Base-by-base conservation (phyloP, 2,113 vertebrate species). In the Phoxinus phoxinus region DNA sequence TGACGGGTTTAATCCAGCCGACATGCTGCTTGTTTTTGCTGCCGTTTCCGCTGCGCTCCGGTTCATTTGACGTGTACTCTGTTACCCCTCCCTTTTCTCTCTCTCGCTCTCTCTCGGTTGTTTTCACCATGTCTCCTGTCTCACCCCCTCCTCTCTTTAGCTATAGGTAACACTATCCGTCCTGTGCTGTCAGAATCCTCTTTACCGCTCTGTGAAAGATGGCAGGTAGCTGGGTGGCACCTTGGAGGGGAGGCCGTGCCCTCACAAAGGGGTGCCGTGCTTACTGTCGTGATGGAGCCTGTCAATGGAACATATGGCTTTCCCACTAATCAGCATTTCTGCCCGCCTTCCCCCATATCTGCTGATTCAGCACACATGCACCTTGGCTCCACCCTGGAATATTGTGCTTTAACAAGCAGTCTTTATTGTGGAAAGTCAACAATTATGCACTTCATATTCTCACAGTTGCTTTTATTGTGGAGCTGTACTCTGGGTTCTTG, bases 261-360 rank as follows among this genome's bases (percentile, higher is more conserved):
- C 69, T 67, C 37, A 23, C 80, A 10, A 27, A 84, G 65, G 79
- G 59, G 65, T 75, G 25, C 37, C 15, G 27, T 72, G 6, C 41
- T 69, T 63, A 61, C 32, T 35, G 15, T 65, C 25, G 53, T 74
- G 65, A 88, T 79, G 86, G 72, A 83, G 56, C 23, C 81, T 85
- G 65, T 89, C 86, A 88, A 74, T 84, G 85, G 48, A 86, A 46
- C 89, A 88, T 85, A 86, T 86, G 87, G 89, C 73, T 84, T 83
- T 89, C 41, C 32, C 56, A 75, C 89, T 78, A 84, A 89, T 88
- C 85, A 86, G 87, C 89, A 86, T 25, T 78, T 85, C 82, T 81
- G 58, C 65, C 46, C 41, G 32, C 61, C 59, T 85, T 25, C 51
- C 27, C 27, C 48, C 19, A 44, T 30, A 69, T 83, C 71, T 76